Base-by-base conservation (phyloP, 2,113 vertebrate species). In the Ophthalmolycus amberensis region DNA sequence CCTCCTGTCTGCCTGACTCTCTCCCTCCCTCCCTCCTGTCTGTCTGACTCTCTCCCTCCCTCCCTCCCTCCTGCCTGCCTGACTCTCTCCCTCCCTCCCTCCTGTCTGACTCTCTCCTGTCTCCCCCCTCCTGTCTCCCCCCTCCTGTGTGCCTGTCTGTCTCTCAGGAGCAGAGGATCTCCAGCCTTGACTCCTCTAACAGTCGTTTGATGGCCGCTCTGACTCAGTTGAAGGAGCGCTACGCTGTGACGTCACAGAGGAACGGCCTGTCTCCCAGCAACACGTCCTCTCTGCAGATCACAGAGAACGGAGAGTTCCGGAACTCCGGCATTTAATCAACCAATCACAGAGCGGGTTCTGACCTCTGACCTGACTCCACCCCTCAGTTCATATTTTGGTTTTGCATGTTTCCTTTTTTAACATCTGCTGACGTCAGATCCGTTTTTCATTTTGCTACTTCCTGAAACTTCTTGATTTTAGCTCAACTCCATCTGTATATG, bases 251-350 rank as follows among this genome's bases (percentile, higher is more conserved):
- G 18, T 93, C 98, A 96, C 94, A 97, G 96, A 96, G 98, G 93
- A 99, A 99, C 83, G 98, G 98, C 87, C 95, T 99, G 95, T 99
- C 98, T 87, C 98, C 98, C 84, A 99, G 97, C 96, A 99, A 98
- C 96, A 97, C 98, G 66, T 97, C 97, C 70, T 98, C 98, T 86
- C 96, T 99, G 90, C 98, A 99, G 96, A 99, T 99, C 92, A 99
- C 98, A 0, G 98, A 99, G 92, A 99, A 99, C 85, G 98, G 98
- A 89, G 98, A 99, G 95, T 99, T 99, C 92, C 94, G 98, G 80
- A 99, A 99, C 96, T 98, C 97, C 90, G 97, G 97, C 94, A 98
- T 22, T 27, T 27, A 59, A 59, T 58, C 56, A 22, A 68, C 27
- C 62, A 22, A 71, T 27, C 56, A 25, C 48, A 18, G 25, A 34